Evolutionary conservation across 2,113 vertebrate genomes (phyloP).

Genomic region (Saguinus imperator): DNA sequence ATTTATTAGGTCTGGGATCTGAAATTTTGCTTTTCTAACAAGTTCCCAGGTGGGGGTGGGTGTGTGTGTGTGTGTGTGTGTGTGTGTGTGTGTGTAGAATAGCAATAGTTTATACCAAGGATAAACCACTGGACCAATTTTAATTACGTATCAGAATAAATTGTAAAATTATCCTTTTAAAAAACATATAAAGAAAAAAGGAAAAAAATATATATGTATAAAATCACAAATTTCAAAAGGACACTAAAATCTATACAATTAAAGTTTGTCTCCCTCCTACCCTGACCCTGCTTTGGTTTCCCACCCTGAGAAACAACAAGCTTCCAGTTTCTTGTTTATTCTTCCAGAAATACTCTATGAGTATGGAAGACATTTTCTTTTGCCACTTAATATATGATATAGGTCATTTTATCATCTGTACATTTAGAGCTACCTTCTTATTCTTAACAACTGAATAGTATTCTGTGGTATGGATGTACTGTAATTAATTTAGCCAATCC

Average conservation of each 20-base stretch:
- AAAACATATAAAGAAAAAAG: background rate
- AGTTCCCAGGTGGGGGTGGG: background rate
- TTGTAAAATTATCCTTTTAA: background rate
- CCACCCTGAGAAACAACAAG: slow-evolving; percentile 21
- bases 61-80: background rate
- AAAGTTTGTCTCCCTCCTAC: background rate
- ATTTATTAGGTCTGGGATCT: background rate
- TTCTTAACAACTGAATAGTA: slow-evolving; percentile 15
- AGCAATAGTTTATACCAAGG: background rate
- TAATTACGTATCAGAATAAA: background rate
- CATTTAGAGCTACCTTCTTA: background rate
- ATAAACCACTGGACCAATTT: background rate
- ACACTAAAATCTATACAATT: background rate
- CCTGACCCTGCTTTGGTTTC: background rate
- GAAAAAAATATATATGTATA: background rate
- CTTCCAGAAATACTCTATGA: background rate
- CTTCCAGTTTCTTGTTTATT: slow-evolving; percentile 15
- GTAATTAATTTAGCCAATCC: background rate
- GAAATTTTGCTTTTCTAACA: slow-evolving; percentile 35
- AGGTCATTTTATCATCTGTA: background rate
- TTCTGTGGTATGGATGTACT: background rate
- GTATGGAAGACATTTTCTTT: background rate
- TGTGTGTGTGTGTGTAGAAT: background rate
- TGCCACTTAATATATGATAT: background rate
- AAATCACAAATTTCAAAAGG: slow-evolving; percentile 30